These are phyloP conservation scores for Mesitornis unicolor DNA, from an alignment of 2,113 vertebrate species.

Conservation along the genomic window DNA sequence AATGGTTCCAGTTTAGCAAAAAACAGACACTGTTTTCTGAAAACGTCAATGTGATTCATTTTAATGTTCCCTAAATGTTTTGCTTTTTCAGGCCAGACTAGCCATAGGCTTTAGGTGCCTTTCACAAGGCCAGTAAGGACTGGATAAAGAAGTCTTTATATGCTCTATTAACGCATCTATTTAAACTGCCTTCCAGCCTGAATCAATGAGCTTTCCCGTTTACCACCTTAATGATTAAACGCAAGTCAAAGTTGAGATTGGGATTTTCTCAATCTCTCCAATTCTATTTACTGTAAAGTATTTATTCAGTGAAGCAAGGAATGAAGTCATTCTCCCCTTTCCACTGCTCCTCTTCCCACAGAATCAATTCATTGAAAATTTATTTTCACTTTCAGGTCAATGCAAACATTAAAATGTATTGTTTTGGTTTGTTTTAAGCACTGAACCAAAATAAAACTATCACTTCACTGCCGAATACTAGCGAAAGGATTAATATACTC, in stretches of 20 bases:
- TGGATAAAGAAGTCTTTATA: neutral
- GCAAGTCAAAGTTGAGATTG: neutral
- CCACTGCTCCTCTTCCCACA: neutral
- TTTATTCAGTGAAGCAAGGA: constrained; percentile 3
- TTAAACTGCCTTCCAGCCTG: neutral
- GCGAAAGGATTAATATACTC: neutral
- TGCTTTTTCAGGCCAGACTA: neutral
- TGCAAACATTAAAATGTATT: neutral
- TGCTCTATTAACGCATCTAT: neutral
- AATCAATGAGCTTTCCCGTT: neutral
- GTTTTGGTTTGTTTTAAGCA: neutral
- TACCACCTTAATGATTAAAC: neutral
- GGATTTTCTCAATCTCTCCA: neutral
- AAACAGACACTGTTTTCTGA: neutral
- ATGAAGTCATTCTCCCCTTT: neutral
- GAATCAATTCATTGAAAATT: neutral
- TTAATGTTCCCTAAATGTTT: neutral
- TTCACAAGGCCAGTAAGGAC: neutral
- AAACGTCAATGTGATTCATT: neutral
- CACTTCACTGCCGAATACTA: neutral
- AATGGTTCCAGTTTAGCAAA: neutral
- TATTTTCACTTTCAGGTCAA: neutral
- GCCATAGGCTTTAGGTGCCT: neutral
- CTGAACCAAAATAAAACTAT: neutral
- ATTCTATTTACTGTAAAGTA: neutral